Percentiles rank a stretch among this genome's conserved stretches.
Evolutionary conservation across 2,113 vertebrate genomes (phyloP).

Genomic region (Megaleporinus macrocephalus): DNA sequence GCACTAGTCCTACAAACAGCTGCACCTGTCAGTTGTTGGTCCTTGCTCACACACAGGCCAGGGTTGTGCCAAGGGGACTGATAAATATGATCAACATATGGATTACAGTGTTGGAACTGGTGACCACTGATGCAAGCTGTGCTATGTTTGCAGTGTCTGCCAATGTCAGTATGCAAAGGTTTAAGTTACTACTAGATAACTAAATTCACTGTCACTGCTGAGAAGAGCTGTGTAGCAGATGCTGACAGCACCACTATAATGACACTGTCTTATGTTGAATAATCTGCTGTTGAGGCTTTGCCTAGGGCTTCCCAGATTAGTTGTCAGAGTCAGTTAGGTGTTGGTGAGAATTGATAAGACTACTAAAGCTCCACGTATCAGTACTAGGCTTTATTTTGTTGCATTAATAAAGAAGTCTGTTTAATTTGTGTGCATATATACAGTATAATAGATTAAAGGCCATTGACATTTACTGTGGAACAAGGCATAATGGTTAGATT

Average conservation of each 20-base stretch:
- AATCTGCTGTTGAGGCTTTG: no score
- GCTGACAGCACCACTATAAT: background rate
- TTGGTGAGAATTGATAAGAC: no score
- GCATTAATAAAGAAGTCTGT: no score
- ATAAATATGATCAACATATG: slow-evolving; percentile 38
- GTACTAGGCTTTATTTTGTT: no score
- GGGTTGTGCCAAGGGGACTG: slow-evolving; percentile 38
- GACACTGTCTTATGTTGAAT: background rate
- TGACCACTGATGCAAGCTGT: slow-evolving; percentile 27
- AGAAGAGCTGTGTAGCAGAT: background rate
- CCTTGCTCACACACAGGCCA: slow-evolving; percentile 42
- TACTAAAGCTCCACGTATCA: no score
- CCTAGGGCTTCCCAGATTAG: background rate
- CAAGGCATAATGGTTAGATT: no score
- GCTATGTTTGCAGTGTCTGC: slow-evolving; percentile 9
- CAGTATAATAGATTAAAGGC: no score
- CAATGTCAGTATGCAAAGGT: background rate
- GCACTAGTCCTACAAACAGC: slow-evolving; percentile 64
- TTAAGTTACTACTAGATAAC: background rate
- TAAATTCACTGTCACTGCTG: background rate
- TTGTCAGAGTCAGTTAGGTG: background rate
- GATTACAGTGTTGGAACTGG: slow-evolving; percentile 42
- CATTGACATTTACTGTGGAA: no score
- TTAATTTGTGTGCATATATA: no score
- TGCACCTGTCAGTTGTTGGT: slow-evolving; percentile 71